A percentile compares a stretch with the other conserved stretches of the same genome.
These are phyloP conservation scores for Toxotes lorentzi DNA, from an alignment of 2,797 vertebrate genomes.

Conservation along the genomic window DNA sequence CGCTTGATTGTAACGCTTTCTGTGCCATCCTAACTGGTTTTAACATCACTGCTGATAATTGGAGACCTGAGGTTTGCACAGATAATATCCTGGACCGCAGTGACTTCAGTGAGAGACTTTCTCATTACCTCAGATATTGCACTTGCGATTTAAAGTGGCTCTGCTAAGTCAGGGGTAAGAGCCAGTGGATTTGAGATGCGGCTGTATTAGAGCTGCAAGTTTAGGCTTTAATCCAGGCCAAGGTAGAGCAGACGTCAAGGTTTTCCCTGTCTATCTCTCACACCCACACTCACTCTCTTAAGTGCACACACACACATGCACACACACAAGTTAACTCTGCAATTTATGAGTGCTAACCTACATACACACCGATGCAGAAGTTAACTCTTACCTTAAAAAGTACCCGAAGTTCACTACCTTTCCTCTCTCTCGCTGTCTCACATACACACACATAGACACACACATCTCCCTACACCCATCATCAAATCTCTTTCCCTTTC, in stretches of 20 bases:
- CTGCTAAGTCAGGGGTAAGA: slow-evolving; percentile 62
- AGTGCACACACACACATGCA: slow-evolving; percentile 14
- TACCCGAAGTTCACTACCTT: slow-evolving; percentile 29
- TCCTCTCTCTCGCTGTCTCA: not conserved
- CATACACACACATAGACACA: slow-evolving; percentile 19
- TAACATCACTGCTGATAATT: slow-evolving; percentile 19
- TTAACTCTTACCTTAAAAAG: slow-evolving; percentile 41
- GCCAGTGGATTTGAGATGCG: slow-evolving; percentile 62
- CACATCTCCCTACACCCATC: slow-evolving; percentile 44
- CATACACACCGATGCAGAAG: slow-evolving; percentile 41
- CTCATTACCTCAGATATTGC: slow-evolving; percentile 57
- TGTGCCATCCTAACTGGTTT: not conserved
- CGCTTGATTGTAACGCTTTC: not conserved
- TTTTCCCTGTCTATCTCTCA: slow-evolving; percentile 40
- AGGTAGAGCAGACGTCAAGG: slow-evolving; percentile 50
- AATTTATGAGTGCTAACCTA: slow-evolving; percentile 30
- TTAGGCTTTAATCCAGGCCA: slow-evolving; percentile 64
- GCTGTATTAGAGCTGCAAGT: slow-evolving; percentile 59
- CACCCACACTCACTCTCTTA: slow-evolving; percentile 20
- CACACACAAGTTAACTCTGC: slow-evolving; percentile 3
- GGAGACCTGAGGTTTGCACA: slow-evolving; percentile 42
- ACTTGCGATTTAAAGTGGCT: slow-evolving; percentile 54
- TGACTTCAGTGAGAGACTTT: slow-evolving; percentile 33
- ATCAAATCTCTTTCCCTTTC: slow-evolving; percentile 60
- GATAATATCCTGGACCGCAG: slow-evolving; percentile 31